Percentiles rank a stretch among this genome's conserved stretches.
Evolutionary conservation across 2,888 invertebrate species (phyloP).

Genomic region (Hymenopus coronatus): DNA sequence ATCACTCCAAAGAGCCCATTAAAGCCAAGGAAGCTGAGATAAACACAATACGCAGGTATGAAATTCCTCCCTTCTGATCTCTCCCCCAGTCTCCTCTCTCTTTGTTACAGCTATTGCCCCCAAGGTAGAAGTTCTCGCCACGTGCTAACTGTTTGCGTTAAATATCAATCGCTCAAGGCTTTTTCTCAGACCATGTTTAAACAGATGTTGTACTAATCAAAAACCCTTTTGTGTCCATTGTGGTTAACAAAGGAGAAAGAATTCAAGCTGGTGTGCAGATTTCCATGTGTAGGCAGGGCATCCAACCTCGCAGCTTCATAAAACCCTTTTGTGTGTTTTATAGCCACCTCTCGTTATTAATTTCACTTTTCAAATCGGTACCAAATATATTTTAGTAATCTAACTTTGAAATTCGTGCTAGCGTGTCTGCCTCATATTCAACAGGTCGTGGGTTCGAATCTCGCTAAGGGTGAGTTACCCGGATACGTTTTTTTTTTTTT

Average conservation of each 20-base stretch:
- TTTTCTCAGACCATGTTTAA: not conserved
- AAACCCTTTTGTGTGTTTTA: too few species aligned
- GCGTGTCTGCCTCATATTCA: too few species aligned
- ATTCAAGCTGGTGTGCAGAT: not conserved
- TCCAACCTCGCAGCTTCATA: too few species aligned
- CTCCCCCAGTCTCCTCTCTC: not conserved
- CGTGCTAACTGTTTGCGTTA: not conserved
- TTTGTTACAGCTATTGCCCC: not conserved
- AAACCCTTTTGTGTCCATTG: not conserved
- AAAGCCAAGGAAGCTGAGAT: too few species aligned
- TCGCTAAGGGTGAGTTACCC: too few species aligned
- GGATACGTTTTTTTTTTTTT: too few species aligned
- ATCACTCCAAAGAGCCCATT: too few species aligned
- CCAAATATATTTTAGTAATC: too few species aligned
- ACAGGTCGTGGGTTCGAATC: too few species aligned
- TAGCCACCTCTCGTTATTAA: too few species aligned
- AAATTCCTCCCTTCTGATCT: not conserved
- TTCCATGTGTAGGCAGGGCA: not conserved
- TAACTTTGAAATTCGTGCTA: too few species aligned
- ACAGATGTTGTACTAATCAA: not conserved
- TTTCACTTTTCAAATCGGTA: too few species aligned
- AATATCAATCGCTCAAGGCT: not conserved
- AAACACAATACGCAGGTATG: not conserved
- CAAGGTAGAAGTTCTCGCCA: not conserved
- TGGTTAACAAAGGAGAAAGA: not conserved